phyloP scores from a whole-genome alignment of 2,888 invertebrate genomes.

The Steinernema carpocapsae region DNA sequence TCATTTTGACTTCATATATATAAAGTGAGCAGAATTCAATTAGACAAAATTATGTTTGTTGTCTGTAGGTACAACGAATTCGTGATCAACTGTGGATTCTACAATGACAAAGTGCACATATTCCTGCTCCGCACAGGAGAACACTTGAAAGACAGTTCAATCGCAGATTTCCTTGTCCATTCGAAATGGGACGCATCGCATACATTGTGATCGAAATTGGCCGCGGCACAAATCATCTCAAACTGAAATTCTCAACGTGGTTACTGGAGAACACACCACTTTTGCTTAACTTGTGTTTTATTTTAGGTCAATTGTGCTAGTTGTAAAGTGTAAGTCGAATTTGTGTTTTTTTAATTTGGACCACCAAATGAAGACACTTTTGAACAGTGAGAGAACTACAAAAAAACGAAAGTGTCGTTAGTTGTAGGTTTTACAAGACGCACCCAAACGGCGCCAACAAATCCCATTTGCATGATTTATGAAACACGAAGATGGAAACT shows the following conservation, averaged over 20 bases:
- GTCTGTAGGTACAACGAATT: constrained; percentile 52
- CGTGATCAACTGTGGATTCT: constrained; percentile 50
- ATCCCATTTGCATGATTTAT: neutral
- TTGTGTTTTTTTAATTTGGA: no score
- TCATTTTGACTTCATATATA: no score
- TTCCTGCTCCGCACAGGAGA: constrained; percentile 49
- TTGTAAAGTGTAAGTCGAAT: no score
- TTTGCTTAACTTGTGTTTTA: neutral
- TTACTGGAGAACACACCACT: constrained; percentile 39
- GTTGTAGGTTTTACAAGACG: no score
- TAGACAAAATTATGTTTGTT: no score
- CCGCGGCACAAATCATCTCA: constrained; percentile 50
- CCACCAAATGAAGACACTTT: no score
- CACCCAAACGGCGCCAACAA: neutral
- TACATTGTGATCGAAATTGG: constrained; percentile 45
- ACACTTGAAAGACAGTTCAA: constrained; percentile 70
- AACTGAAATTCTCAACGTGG: constrained; percentile 49
- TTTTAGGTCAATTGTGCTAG: no score
- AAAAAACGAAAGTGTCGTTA: no score
- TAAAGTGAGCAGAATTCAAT: no score
- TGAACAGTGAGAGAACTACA: no score
- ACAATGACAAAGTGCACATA: constrained; percentile 42
- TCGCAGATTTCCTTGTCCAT: constrained; percentile 53
- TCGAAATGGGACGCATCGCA: constrained; percentile 48
- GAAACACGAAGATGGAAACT: constrained; percentile 22